Evolutionary conservation across 2,797 vertebrate genomes (phyloP).

Genomic region (Brachymystax lenok): DNA sequence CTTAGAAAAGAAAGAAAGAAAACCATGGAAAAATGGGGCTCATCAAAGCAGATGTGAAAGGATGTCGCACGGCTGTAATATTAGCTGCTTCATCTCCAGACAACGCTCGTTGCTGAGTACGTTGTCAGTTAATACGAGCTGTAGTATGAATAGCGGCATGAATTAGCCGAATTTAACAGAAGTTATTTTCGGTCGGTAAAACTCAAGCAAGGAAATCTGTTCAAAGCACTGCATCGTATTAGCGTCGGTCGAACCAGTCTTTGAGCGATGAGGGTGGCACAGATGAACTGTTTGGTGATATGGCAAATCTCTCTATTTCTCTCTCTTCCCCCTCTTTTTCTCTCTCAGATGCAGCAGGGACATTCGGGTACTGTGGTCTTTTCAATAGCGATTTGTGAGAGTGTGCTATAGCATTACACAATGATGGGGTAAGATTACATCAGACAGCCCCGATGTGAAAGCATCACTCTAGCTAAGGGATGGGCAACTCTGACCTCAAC

Average conservation of each 20-base stretch:
- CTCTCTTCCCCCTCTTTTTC: no score
- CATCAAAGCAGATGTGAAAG: conserved; percentile 6
- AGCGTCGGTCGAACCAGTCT: conserved; percentile 42
- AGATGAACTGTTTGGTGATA: conserved; percentile 46
- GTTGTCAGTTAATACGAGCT: conserved; percentile 38
- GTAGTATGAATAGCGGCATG: conserved; percentile 41
- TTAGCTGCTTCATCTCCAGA: conserved; percentile 35
- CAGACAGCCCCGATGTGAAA: conserved; percentile 53
- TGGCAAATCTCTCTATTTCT: conserved; percentile 18
- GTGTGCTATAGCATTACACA: conserved; percentile 31
- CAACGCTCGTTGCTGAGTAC: conserved; percentile 48
- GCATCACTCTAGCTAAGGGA: conserved; percentile 28
- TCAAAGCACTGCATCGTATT: conserved; percentile 41
- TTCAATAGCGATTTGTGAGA: conserved; percentile 48
- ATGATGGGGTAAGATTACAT: conserved; percentile 58
- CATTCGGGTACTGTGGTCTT: conserved; percentile 49
- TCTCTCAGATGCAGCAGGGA: conserved; percentile 30
- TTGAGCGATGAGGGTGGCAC: conserved; percentile 21
- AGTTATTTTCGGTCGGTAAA: conserved; percentile 44
- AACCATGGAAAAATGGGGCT: not conserved
- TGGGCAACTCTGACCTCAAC: no score
- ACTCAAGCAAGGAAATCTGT: conserved; percentile 37
- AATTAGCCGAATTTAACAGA: conserved; percentile 63
- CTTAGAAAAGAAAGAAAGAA: no score
- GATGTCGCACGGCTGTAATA: conserved; percentile 38